Evolutionary conservation across 2,113 vertebrate species (phyloP).

Genomic region (Brevimyrus niger): DNA sequence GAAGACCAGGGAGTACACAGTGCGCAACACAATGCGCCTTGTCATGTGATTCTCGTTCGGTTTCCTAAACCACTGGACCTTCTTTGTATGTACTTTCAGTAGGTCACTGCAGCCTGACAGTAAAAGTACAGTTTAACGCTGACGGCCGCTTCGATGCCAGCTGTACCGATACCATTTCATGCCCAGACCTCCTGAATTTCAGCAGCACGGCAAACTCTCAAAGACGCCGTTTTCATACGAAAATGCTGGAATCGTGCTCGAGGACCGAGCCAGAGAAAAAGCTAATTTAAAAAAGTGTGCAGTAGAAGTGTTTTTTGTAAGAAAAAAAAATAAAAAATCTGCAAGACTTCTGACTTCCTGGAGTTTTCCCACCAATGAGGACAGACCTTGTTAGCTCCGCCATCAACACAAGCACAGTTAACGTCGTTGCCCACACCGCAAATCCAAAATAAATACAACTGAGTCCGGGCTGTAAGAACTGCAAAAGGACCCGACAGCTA

Average conservation of each 20-base stretch:
- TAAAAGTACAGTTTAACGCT: neutral
- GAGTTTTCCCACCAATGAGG: neutral
- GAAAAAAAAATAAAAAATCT: neutral
- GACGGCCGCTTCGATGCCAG: neutral
- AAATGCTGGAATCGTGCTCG: neutral
- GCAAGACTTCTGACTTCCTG: neutral
- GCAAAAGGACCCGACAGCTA: neutral
- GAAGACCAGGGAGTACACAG: neutral
- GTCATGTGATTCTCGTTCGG: neutral
- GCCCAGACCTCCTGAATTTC: neutral
- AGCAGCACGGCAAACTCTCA: neutral
- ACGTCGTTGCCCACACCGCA: neutral
- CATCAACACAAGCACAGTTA: neutral
- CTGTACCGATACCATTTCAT: neutral
- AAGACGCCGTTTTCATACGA: neutral
- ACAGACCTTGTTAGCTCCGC: neutral
- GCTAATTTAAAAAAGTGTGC: too few relatives aligned
- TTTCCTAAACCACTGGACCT: neutral
- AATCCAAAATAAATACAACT: neutral
- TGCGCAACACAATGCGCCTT: conserved; percentile 2
- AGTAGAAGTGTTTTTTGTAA: neutral
- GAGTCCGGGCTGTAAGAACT: neutral
- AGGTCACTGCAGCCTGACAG: neutral
- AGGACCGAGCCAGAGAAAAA: neutral
- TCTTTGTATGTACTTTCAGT: neutral